Percentiles rank a stretch among this genome's conserved stretches.
Evolutionary conservation across 2,888 invertebrate genomes (phyloP).

Genomic region (Sesia bembeciformis): DNA sequence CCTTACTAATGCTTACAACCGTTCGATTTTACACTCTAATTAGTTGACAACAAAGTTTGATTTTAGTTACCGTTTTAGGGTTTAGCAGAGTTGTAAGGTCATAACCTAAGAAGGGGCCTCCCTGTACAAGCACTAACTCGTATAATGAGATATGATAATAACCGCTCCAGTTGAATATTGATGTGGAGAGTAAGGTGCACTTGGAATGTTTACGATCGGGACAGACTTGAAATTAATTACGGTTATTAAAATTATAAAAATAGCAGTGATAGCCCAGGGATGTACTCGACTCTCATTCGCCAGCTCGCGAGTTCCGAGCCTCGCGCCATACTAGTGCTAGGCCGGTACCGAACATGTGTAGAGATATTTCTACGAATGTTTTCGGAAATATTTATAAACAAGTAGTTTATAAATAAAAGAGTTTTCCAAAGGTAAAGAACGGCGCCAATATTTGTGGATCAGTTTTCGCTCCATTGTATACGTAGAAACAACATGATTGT

Average conservation of each 20-base stretch:
- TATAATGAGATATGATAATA: conserved; percentile 76
- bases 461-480: too few relatives aligned
- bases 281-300: conserved; percentile 8
- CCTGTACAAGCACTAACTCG: conserved; percentile 69
- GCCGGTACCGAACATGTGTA: too few relatives aligned
- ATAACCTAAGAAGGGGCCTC: conserved; percentile 51
- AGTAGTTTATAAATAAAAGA: too few relatives aligned
- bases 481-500: too few relatives aligned
- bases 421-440: too few relatives aligned
- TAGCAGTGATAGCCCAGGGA: too few relatives aligned
- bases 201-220: conserved; percentile 47
- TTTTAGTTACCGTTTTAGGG: conserved; percentile 19
- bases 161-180: conserved; percentile 71
- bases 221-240: conserved; percentile 21
- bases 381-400: too few relatives aligned
- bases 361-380: too few relatives aligned
- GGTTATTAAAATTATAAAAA: too few relatives aligned
- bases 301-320: too few relatives aligned
- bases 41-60: conserved; percentile 21
- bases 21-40: conserved; percentile 23
- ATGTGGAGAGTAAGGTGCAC: conserved; percentile 65
- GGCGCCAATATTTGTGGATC: too few relatives aligned
- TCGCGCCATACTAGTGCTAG: too few relatives aligned
- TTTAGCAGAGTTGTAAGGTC: conserved; percentile 46
- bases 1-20: conserved; percentile 40